Percentiles rank a stretch among this genome's conserved stretches.
phyloP scores from a whole-genome alignment of 1,140 invertebrate genomes.

The Conus ventricosus region DNA sequence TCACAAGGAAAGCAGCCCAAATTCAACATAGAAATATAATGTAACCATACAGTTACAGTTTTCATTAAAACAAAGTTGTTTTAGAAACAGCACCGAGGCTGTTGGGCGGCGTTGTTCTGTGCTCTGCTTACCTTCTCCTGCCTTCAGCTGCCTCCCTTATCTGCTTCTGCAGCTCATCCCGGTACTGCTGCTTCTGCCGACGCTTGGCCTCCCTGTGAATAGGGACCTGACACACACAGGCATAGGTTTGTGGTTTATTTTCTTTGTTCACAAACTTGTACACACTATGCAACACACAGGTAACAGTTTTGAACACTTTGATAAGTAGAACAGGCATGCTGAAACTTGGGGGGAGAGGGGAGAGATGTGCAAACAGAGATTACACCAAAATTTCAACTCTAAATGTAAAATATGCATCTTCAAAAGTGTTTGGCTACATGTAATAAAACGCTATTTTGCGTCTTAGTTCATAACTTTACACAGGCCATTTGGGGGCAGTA shows the following conservation, averaged over 20 bases:
- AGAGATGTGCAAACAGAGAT: not conserved
- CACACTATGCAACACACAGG: not conserved
- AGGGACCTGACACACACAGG: constrained; percentile 43
- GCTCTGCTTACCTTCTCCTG: constrained; percentile 50
- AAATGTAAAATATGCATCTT: not conserved
- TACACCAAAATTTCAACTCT: too few relatives aligned
- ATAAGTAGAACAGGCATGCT: not conserved
- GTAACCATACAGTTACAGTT: too few relatives aligned
- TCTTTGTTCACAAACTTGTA: not conserved
- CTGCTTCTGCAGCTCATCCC: constrained; percentile 61
- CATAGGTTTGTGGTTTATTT: not conserved
- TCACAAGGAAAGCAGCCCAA: too few relatives aligned
- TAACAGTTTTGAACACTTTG: not conserved
- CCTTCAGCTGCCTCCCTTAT: constrained; percentile 55
- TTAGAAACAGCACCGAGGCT: too few relatives aligned
- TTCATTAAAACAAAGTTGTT: too few relatives aligned
- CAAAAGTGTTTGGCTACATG: not conserved
- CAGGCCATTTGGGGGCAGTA: too few relatives aligned
- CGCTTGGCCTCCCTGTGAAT: constrained; percentile 49
- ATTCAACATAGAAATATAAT: too few relatives aligned
- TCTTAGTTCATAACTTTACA: too few relatives aligned
- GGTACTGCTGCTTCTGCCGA: constrained; percentile 58
- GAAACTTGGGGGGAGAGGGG: too few relatives aligned
- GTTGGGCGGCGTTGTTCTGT: not conserved
- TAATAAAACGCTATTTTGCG: too few relatives aligned